phyloP scores from a whole-genome alignment of 1,140 invertebrate genomes.

The Drosophila trapezifrons region DNA sequence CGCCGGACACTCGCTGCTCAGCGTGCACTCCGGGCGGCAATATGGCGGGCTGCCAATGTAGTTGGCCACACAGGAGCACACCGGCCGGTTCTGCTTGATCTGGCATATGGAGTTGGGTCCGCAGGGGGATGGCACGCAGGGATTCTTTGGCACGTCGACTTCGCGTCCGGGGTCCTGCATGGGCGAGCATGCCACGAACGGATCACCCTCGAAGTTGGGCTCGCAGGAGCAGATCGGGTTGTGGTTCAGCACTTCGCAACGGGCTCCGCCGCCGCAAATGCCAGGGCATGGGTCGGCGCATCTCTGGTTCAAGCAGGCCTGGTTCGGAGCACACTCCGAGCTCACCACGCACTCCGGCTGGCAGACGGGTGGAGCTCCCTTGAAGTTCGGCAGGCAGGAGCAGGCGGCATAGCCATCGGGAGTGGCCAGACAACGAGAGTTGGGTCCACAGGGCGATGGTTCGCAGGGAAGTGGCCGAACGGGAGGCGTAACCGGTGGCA shows the following conservation, averaged over 20 bases:
- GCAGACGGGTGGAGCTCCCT: conserved; percentile 91
- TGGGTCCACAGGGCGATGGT: conserved; percentile 92
- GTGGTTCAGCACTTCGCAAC: conserved; percentile 91
- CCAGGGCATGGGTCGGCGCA: conserved; percentile 91
- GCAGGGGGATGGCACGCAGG: conserved; percentile 92
- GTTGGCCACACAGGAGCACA: conserved; percentile 91
- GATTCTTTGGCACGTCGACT: conserved; percentile 85
- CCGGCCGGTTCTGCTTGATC: conserved; percentile 90
- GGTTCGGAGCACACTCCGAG: conserved; percentile 90
- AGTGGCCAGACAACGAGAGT: conserved; percentile 90
- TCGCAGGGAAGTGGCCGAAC: conserved; percentile 86
- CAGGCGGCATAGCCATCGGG: conserved; percentile 90
- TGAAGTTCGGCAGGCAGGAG: conserved; percentile 91
- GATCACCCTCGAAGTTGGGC: conserved; percentile 90
- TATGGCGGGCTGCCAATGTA: conserved; percentile 90
- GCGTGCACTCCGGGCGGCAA: conserved; percentile 90
- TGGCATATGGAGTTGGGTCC: conserved; percentile 94
- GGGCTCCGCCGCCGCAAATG: conserved; percentile 90
- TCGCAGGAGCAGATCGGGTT: conserved; percentile 93
- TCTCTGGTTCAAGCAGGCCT: conserved; percentile 91
- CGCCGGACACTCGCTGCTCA: conserved; percentile 90
- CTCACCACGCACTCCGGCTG: conserved; percentile 92
- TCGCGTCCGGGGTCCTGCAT: conserved; percentile 84
- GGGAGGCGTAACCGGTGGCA: conserved; percentile 68
- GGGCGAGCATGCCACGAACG: conserved; percentile 89